Evolutionary conservation across 2,888 invertebrate genomes (phyloP), one percentile per base, ranked within the genome.

Genomic region (Ectobius pallidus): DNA sequence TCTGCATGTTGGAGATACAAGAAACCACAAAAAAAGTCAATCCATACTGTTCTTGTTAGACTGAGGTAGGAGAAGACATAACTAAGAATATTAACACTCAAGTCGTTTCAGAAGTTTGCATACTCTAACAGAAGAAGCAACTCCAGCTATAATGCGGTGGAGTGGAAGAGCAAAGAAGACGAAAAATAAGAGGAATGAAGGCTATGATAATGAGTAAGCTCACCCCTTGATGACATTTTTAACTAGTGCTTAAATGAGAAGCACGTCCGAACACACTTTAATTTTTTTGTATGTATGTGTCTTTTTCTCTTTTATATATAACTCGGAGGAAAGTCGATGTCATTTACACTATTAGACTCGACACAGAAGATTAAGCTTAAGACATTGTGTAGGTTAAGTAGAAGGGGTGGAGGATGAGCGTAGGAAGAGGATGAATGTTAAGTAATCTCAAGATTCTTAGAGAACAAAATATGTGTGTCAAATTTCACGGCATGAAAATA

Each of bases 211-310:
- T 70, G 70, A 70, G 61, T 70, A 63, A 52, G 42, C 65, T 49
- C 63, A 63, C 34, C 55, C 73, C 69, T 70, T 73, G 70, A 73
- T 73, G 73, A 69, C 73, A 74, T 74, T 74, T 74, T 75, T 75
- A 75, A 75, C 73, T 75, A 75, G 74, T 67, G 70, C 70, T 75
- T 75, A 75, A 75, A 75, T 75, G 73, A 73, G 74, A 72, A 70
- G 72, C 75, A 75, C 75, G 75, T 75, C 70, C 62, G 70, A 62
- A 46, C 70, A 70, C 46, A 46, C 46, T 70, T 70, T 70, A 70
- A 44, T 70, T 69, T 69, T 42, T 69, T 69, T 70, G 25, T 65
- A 20, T 65, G 44, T 42, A 39, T 65, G 65, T 65, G 65, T 39
- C 20, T 65, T 16, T 32, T 30, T 32, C 16, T 32, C 16, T 61